Evolutionary conservation across 2,113 vertebrate genomes (phyloP).

Genomic region (Falco punctatus): DNA sequence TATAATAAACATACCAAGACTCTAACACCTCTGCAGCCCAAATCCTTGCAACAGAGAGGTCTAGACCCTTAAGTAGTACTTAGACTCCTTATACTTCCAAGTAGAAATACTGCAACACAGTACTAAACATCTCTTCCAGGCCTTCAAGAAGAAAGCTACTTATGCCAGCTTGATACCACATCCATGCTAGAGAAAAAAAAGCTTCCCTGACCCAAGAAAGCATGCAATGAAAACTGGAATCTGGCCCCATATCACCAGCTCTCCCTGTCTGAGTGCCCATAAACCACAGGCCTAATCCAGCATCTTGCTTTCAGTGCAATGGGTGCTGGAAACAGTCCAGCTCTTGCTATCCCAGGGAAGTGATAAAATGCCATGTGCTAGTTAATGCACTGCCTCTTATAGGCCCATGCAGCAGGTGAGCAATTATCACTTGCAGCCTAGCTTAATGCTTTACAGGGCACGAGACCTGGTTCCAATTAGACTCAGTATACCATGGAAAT

Average conservation of each 20-base stretch:
- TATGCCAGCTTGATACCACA: not conserved
- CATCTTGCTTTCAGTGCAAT: not conserved
- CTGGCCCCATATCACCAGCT: not conserved
- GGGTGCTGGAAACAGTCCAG: not conserved
- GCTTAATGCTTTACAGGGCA: constrained; percentile 56
- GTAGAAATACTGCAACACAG: not conserved
- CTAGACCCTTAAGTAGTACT: not conserved
- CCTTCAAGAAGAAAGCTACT: not conserved
- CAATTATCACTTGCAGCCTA: constrained; percentile 66
- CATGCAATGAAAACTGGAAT: not conserved
- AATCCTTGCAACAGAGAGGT: not conserved
- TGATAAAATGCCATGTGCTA: constrained; percentile 52
- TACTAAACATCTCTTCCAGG: not conserved
- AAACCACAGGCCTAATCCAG: not conserved
- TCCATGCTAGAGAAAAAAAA: not conserved
- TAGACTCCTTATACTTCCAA: not conserved
- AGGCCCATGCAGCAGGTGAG: constrained; percentile 64
- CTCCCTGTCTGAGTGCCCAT: not conserved
- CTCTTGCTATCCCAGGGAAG: not conserved
- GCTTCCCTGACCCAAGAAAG: not conserved
- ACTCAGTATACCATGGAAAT: constrained; percentile 46
- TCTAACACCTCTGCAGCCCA: not conserved
- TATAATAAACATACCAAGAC: not conserved
- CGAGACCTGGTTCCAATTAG: constrained; percentile 69
- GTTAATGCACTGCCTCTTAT: constrained; percentile 51